These are phyloP conservation scores for Hyles euphorbiae DNA, from an alignment of 1,140 invertebrate species.

Conservation along the genomic window DNA sequence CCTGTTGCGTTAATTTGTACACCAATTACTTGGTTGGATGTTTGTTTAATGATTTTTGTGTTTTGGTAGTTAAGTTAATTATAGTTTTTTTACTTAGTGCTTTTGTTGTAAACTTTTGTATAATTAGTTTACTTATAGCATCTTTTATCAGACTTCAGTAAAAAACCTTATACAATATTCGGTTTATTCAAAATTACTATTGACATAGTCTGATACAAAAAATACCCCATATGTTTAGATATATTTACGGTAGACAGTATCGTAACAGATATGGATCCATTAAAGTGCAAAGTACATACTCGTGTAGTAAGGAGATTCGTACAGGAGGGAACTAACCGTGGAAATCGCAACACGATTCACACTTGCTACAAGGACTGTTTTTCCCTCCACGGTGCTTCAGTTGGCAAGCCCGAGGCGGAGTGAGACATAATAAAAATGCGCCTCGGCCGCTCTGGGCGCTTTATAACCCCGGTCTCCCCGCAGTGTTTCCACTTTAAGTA, in stretches of 20 bases:
- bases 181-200: too few relatives aligned
- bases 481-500: slow-evolving; percentile 12
- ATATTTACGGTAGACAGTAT: background rate
- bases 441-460: slow-evolving; percentile 33
- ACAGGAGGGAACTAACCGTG: slow-evolving; percentile 24
- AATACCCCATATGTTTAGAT: too few relatives aligned
- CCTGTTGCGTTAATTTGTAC: slow-evolving; percentile 34
- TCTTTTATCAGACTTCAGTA: too few relatives aligned
- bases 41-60: too few relatives aligned
- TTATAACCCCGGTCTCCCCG: slow-evolving; percentile 4
- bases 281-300: background rate
- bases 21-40: too few relatives aligned
- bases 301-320: slow-evolving; percentile 1
- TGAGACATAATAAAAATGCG: slow-evolving; percentile 53
- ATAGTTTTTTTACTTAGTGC: too few relatives aligned
- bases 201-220: too few relatives aligned
- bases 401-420: slow-evolving; percentile 38
- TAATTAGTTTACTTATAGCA: too few relatives aligned
- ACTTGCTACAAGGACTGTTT: slow-evolving; percentile 41
- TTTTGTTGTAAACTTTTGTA: too few relatives aligned
- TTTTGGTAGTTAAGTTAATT: too few relatives aligned
- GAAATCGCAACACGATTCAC: slow-evolving; percentile 33
- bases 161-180: too few relatives aligned
- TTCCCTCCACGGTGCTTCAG: slow-evolving; percentile 45
- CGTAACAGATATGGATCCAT: background rate